Percentiles rank a stretch among this genome's conserved stretches.
These are phyloP conservation scores for Dermatemys mawii DNA, from an alignment of 2,113 vertebrate species.

Conservation along the genomic window DNA sequence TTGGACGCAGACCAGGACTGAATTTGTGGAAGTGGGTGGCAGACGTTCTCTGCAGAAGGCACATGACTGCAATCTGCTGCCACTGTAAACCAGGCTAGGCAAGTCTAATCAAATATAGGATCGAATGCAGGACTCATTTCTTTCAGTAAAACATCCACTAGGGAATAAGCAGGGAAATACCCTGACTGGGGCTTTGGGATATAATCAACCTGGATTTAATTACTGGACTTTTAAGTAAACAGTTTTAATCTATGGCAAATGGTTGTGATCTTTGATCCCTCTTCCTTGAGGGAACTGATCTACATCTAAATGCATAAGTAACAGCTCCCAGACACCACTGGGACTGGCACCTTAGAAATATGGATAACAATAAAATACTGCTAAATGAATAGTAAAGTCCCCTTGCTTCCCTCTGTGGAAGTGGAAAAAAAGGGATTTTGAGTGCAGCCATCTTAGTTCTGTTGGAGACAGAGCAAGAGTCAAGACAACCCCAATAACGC, in stretches of 20 bases:
- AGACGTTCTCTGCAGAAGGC: background rate
- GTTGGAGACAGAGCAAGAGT: too few species aligned
- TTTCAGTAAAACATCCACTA: background rate
- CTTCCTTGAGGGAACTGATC: background rate
- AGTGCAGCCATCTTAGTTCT: too few species aligned
- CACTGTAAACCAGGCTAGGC: background rate
- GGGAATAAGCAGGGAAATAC: background rate
- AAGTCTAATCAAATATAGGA: background rate
- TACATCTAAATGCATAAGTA: background rate
- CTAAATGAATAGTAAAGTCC: background rate
- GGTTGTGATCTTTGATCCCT: background rate
- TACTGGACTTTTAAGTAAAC: background rate
- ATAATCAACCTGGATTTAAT: background rate
- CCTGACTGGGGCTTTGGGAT: background rate
- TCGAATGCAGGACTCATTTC: background rate
- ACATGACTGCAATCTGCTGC: background rate
- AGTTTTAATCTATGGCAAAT: background rate
- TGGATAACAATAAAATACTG: background rate
- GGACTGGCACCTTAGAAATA: background rate
- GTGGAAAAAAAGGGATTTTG: too few species aligned
- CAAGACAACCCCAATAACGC: too few species aligned
- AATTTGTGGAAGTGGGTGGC: background rate
- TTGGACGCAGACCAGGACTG: background rate
- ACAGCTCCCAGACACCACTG: background rate
- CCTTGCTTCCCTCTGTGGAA: too few species aligned